Base-by-base conservation (phyloP, 2,888 invertebrate genomes). In the Sphaerophoria rueppellii region DNA sequence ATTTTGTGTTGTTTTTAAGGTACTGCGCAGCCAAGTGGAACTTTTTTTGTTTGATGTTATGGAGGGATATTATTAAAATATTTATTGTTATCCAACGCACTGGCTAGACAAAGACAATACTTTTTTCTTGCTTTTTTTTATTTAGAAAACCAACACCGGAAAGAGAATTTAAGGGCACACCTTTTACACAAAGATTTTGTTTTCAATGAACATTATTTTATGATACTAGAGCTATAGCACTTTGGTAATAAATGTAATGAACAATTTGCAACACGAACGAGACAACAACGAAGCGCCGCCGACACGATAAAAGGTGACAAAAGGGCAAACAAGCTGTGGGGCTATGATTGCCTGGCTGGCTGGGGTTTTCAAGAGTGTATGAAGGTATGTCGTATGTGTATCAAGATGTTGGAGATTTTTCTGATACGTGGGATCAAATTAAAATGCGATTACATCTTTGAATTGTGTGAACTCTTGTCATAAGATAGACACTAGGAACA, bases 391-490 rank as follows among this genome's bases (percentile, higher is more conserved):
- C 32, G 12, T 60, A 60, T 32, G 24, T 48, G 63, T 65, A 32
- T 65, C 16, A 65, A 50, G 11, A 46, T 11, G 40, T 43, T 7
- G 43, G 11, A 60, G 46, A 24, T 50, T 65, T 61, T 16, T 61
- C 4, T 16, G 50, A 65, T 50, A 35, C 48, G 46, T 65, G 65
- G 50, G 50, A 50, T 63, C 35, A 6, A 50, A 24, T 67, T 37
- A 35, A 43, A 58, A 50, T 67, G 32, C 67, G 78, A 83, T 83
- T 80, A 83, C 83, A 83, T 83, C 61, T 63, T 63, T 35, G 61
- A 61, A 11, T 63, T 1, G 48, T 35, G 75, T 80, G 12, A 35
- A 2, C 40, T 67, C 52, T 11, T 4, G 6, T 63, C 3, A 14
- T 48, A 16, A 40, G 35, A 57, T 6, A 7, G 4, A 4, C 40